Conservation (phyloP, 23 tunicate genomes). For the Styela clava region DNA sequence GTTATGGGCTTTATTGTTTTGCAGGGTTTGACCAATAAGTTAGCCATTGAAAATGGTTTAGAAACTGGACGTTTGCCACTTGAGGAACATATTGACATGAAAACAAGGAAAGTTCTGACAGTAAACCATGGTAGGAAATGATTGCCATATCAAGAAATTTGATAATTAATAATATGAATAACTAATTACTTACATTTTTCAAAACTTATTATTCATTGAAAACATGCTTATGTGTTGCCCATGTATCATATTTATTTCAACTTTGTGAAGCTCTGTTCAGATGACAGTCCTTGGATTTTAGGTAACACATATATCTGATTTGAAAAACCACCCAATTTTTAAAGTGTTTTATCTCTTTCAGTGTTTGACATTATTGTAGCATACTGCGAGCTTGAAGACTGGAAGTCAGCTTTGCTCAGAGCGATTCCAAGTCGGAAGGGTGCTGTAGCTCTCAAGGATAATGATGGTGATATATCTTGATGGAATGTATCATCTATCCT, state of each 20-base stretch:
- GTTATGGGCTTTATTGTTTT: no score
- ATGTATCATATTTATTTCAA: no score
- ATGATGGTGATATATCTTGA: not conserved
- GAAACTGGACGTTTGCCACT: conserved; percentile 72
- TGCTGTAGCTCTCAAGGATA: not conserved
- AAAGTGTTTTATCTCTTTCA: conserved; percentile 18
- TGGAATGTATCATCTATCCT: no score
- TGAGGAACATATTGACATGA: conserved; percentile 73
- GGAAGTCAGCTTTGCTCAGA: conserved; percentile 78
- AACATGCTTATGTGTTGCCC: no score
- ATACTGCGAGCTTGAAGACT: conserved; percentile 40
- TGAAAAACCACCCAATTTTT: no score
- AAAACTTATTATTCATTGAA: no score
- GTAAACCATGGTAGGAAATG: conserved; percentile 75
- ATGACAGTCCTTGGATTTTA: no score
- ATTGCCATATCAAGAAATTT: no score
- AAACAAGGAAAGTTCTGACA: conserved; percentile 78
- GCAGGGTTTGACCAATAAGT: conserved; percentile 69
- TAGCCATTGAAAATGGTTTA: conserved; percentile 41
- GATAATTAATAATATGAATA: not conserved
- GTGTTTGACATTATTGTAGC: conserved; percentile 83
- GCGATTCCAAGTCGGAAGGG: conserved; percentile 70
- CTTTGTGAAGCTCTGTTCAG: no score
- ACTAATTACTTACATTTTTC: not conserved
- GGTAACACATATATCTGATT: no score